Evolutionary conservation across 2,113 vertebrate species (phyloP).

Genomic region (Chaetodon auriga): DNA sequence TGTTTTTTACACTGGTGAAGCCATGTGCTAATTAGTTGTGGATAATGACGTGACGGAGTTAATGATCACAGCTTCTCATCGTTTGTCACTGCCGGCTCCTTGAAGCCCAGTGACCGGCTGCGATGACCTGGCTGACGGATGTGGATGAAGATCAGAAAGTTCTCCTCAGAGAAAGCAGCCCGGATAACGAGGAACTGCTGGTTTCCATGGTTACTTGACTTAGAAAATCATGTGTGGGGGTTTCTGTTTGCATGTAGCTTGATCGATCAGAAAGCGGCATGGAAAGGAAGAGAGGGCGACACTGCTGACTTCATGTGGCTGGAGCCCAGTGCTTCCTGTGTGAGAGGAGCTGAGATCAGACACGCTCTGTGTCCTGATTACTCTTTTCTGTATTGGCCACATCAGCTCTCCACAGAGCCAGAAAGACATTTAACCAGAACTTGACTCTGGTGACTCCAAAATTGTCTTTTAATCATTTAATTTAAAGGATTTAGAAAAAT

Average conservation of each 20-base stretch:
- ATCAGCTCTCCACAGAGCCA: background rate
- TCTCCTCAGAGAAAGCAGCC: conserved; percentile 39
- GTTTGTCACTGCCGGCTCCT: conserved; percentile 9
- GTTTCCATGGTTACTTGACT: conserved; percentile 65
- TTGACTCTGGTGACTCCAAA: background rate
- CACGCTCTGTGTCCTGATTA: background rate
- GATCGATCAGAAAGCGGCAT: conserved; percentile 30
- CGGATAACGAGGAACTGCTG: conserved; percentile 44
- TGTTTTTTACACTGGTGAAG: conserved; percentile 30
- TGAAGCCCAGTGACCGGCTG: background rate
- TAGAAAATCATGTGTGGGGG: conserved; percentile 43
- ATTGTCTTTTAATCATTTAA: background rate
- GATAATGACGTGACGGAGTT: conserved; percentile 43
- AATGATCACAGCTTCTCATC: conserved; percentile 36
- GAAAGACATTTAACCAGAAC: background rate
- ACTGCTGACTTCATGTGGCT: background rate
- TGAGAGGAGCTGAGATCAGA: background rate
- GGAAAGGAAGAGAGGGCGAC: conserved; percentile 15
- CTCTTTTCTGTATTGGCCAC: background rate
- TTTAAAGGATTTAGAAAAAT: background rate
- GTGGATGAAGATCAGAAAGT: conserved; percentile 42
- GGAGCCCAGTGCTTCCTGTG: background rate
- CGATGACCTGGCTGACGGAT: conserved; percentile 11
- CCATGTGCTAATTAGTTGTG: conserved; percentile 42
- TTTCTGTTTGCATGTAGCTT: conserved; percentile 38